Conservation (phyloP, 2,113 vertebrate species). For the Gymnogyps californianus region DNA sequence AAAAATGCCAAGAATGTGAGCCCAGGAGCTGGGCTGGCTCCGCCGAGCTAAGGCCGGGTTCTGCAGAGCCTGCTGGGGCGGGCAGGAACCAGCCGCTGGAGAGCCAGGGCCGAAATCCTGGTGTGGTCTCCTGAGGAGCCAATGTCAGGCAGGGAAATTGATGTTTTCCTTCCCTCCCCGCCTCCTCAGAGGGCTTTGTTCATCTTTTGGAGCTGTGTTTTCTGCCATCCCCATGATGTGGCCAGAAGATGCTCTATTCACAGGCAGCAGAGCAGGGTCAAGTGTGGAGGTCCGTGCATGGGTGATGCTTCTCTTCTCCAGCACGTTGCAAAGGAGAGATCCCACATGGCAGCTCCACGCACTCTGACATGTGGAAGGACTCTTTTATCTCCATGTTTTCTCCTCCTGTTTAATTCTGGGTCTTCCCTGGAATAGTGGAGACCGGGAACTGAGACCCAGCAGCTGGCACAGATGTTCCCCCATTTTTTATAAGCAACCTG, state of each 20-base stretch:
- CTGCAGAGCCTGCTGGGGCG: neutral
- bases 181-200: neutral
- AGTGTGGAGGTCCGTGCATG: neutral
- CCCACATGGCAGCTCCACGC: neutral
- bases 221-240: neutral
- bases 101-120: neutral
- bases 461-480: neutral
- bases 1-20: conserved; percentile 59
- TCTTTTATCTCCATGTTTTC: neutral
- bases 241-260: neutral
- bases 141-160: neutral
- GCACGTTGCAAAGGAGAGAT: neutral
- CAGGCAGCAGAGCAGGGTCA: neutral
- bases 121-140: neutral
- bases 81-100: neutral
- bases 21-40: conserved; percentile 20
- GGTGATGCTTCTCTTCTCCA: neutral
- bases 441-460: neutral
- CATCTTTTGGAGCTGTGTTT: neutral
- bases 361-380: neutral
- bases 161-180: neutral
- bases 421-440: neutral
- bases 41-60: neutral
- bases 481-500: neutral
- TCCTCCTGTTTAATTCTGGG: neutral